phyloP scores from a whole-genome alignment of 1,140 invertebrate species.

The Zaprionus lachaisei region DNA sequence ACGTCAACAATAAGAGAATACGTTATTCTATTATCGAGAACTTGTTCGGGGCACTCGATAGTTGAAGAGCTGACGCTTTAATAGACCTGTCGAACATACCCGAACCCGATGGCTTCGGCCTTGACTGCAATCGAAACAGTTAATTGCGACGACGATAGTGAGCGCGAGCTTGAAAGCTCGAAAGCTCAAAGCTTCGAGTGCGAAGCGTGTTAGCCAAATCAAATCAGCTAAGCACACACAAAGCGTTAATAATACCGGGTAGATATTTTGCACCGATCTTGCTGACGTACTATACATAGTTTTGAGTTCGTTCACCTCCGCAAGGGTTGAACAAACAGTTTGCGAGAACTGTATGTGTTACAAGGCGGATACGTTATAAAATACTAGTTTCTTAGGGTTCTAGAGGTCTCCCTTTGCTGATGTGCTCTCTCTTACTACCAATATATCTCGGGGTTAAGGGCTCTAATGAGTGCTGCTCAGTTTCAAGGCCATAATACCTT shows the following conservation, averaged over 20 bases:
- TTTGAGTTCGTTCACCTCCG: background rate
- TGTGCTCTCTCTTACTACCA: background rate
- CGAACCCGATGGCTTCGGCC: conserved; percentile 29
- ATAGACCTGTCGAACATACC: background rate
- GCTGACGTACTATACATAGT: background rate
- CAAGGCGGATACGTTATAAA: background rate
- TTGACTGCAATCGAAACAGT: conserved; percentile 34
- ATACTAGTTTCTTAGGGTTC: background rate
- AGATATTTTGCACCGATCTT: background rate
- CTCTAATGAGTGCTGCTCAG: background rate
- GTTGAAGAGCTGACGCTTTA: conserved; percentile 11
- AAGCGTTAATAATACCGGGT: background rate
- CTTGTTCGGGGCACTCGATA: conserved; percentile 21
- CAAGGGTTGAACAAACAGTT: background rate
- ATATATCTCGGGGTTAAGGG: no score
- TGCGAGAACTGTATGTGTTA: background rate
- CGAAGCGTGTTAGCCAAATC: background rate
- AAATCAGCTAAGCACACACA: background rate
- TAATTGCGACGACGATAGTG: conserved; percentile 13
- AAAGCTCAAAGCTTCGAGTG: conserved; percentile 1
- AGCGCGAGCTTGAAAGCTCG: background rate
- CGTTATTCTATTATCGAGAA: conserved; percentile 5
- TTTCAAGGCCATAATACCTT: background rate
- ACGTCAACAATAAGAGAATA: conserved; percentile 4
- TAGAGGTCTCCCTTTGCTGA: background rate